A percentile compares a stretch with the other conserved stretches of the same genome.
phyloP scores from a whole-genome alignment of 1,140 invertebrate genomes.

The Rhyzopertha dominica region DNA sequence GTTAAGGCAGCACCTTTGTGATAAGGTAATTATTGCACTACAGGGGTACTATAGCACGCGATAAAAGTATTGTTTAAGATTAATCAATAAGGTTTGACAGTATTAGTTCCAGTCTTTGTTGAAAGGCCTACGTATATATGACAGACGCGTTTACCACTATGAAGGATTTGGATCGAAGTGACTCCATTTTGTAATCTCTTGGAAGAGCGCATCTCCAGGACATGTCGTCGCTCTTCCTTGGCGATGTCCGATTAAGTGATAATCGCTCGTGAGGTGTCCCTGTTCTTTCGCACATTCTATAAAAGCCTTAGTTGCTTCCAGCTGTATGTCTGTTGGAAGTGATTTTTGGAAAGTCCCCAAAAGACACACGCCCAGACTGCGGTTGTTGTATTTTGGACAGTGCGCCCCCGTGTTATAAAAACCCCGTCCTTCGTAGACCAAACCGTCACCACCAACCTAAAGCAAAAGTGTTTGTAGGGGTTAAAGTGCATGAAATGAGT shows the following conservation, averaged over 20 bases:
- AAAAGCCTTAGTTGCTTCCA: constrained; percentile 14
- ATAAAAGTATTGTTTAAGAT: no score
- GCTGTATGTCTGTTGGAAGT: constrained; percentile 14
- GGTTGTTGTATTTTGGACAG: constrained; percentile 58
- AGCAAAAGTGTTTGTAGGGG: not conserved
- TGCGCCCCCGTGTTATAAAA: constrained; percentile 65
- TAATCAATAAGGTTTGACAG: no score
- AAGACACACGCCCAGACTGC: constrained; percentile 61
- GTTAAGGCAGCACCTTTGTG: no score
- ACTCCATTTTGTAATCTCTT: constrained; percentile 13
- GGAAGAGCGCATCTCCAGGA: constrained; percentile 21
- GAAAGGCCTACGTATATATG: no score
- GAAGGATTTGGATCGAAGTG: no score
- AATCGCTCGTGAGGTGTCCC: constrained; percentile 11
- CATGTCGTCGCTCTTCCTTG: constrained; percentile 18
- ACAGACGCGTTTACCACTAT: no score
- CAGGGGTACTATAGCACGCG: no score
- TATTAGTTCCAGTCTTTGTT: no score
- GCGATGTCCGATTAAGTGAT: constrained; percentile 21
- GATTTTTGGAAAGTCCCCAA: constrained; percentile 55
- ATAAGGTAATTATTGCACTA: no score
- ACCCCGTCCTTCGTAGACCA: constrained; percentile 63
- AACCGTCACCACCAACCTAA: constrained; percentile 52
- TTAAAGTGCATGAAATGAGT: constrained; percentile 11
- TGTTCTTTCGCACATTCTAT: constrained; percentile 16